Evolutionary conservation across 64 coral and sea anemone species (phyloP).

Genomic region (Stichodactyla mertensii): DNA sequence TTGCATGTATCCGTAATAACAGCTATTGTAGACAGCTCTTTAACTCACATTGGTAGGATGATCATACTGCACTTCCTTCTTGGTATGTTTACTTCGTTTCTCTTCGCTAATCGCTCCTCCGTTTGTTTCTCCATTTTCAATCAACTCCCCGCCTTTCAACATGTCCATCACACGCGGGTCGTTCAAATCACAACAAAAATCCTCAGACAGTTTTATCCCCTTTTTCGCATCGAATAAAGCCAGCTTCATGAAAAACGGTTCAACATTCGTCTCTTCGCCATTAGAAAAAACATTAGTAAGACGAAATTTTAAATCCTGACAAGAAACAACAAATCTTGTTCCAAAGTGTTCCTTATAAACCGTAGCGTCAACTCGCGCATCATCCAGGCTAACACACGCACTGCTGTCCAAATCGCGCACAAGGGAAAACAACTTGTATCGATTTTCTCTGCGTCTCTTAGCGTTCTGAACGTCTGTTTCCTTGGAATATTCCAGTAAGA

Average conservation of each 20-base stretch:
- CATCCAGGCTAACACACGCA: slow-evolving; percentile 69
- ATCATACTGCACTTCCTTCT: slow-evolving; percentile 56
- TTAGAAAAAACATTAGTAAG: slow-evolving; percentile 49
- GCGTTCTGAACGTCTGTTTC: slow-evolving; percentile 94
- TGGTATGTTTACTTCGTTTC: background rate
- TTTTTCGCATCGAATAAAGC: slow-evolving; percentile 95
- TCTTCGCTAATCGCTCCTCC: slow-evolving; percentile 43
- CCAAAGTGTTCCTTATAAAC: slow-evolving; percentile 86
- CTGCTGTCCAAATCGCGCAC: slow-evolving; percentile 70
- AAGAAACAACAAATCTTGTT: slow-evolving; percentile 57
- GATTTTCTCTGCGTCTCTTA: slow-evolving; percentile 66
- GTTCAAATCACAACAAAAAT: slow-evolving; percentile 18
- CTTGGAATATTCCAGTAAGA: slow-evolving; percentile 83
- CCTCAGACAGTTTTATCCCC: slow-evolving; percentile 17
- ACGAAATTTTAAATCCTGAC: slow-evolving; percentile 90
- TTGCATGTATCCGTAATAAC: no score
- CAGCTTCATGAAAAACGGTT: slow-evolving; percentile 88
- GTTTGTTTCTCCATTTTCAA: slow-evolving; percentile 80
- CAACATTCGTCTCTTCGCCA: slow-evolving; percentile 66
- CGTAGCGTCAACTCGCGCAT: slow-evolving; percentile 77
- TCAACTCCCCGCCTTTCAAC: slow-evolving; percentile 60
- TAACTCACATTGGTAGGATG: slow-evolving; percentile 56
- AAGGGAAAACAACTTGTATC: slow-evolving; percentile 91
- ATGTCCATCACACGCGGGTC: slow-evolving; percentile 56
- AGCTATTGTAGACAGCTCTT: background rate